Base-by-base conservation (phyloP, 2,888 invertebrate genomes). In the Leucania comma region DNA sequence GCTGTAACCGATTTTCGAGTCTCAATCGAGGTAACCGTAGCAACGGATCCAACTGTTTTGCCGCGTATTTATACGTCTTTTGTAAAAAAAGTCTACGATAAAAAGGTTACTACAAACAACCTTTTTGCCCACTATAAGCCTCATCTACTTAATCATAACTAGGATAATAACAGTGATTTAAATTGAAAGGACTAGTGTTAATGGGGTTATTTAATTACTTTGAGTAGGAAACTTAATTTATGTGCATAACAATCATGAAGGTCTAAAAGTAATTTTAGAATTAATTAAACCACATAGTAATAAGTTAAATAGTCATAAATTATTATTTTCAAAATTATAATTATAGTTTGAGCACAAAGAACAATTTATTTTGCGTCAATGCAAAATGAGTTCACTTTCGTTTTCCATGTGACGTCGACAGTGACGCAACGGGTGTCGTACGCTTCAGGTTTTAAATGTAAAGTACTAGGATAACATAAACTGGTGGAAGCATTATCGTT, bases 381-480 rank as follows among this genome's bases (percentile, higher is more conserved):
- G 26, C 29, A 54, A 48, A n/a, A 2, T 42, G 5, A 5, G 4
- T 42, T 46, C 14, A 1, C 35, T 61, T 22, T 69, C 35, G 0
- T 1, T 59, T 51, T 42, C 22, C 6, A 50, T 22, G 29, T 71
- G 50, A 71, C 22, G 72, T 72, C 42, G 0, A 3, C 63, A 50
- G 42, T 72, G 42, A 72, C 64, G 57, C 22, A 35, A 72, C 22
- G 72, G 12, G 1, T 46, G 14, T n/a, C 24, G 42, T 32, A 50
- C 42, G 50, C n/a, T 72, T 72, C 57, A 58, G 26, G 42, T 42
- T 72, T 64, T 46, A 46, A 64, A 72, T 53, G 14, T 2, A 53
- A 38, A 46, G 22, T 35, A 72, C 72, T 58, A 64, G 51, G 51
- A n/a, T 48, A 72, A 20, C 46, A 72, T 58, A 10, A 35, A 4